A percentile compares a stretch with the other conserved stretches of the same genome.
These are phyloP conservation scores for Thelaira solivaga DNA, from an alignment of 2,888 invertebrate genomes.

Conservation along the genomic window DNA sequence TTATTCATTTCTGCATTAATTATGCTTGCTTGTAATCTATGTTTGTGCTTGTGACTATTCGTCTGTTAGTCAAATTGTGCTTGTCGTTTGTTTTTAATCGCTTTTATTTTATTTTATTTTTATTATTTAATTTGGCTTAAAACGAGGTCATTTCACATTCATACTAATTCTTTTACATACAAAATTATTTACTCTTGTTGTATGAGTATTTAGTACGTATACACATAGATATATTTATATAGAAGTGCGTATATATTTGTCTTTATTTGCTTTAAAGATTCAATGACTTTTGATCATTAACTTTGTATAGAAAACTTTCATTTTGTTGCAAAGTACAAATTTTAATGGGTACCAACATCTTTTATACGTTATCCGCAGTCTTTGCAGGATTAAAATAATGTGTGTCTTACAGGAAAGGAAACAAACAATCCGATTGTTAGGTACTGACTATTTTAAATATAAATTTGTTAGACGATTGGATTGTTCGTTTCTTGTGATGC, in stretches of 20 bases:
- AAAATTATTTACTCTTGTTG: neutral
- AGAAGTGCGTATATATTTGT: neutral
- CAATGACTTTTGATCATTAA: neutral
- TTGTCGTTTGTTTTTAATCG: slow-evolving; percentile 52
- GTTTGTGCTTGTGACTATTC: neutral
- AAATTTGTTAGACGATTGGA: too few relatives aligned
- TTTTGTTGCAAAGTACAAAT: neutral
- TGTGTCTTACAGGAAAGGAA: too few relatives aligned
- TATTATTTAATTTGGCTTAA: slow-evolving; percentile 60
- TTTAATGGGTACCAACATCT: neutral
- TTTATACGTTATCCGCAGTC: too few relatives aligned
- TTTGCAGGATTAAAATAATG: too few relatives aligned
- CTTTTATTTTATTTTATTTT: slow-evolving; percentile 49
- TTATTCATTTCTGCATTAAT: slow-evolving; percentile 28
- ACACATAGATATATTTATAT: neutral
- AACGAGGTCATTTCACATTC: slow-evolving; percentile 58
- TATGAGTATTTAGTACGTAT: too few relatives aligned
- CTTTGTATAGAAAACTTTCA: neutral
- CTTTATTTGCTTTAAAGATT: neutral
- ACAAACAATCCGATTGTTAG: too few relatives aligned
- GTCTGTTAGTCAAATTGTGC: slow-evolving; percentile 30
- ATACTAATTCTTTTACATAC: slow-evolving; percentile 20
- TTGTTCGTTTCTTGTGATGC: too few relatives aligned
- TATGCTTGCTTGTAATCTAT: neutral
- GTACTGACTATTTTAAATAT: too few relatives aligned